Evolutionary conservation across 1,140 invertebrate genomes (phyloP).

Genomic region (Ridgeia piscesae): DNA sequence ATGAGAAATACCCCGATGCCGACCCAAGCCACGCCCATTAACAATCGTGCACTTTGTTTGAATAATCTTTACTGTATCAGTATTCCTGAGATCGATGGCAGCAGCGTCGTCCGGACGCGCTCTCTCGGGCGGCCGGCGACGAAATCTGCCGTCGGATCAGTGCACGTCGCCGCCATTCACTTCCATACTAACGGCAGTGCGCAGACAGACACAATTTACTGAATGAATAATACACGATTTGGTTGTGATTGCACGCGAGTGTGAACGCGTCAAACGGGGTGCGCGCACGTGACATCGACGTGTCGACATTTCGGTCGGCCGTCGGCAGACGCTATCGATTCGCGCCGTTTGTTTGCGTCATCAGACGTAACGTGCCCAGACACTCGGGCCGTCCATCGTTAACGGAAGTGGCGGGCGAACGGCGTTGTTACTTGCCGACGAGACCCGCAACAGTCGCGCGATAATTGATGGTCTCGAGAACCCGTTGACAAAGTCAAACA

Average conservation of each 20-base stretch:
- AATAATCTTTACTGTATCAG: neutral
- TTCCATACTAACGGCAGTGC: neutral
- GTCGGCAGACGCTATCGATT: neutral
- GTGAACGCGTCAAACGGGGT: neutral
- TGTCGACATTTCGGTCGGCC: neutral
- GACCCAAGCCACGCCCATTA: neutral
- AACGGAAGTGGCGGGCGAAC: neutral
- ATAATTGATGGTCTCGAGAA: too few relatives aligned
- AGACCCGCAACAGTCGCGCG: neutral
- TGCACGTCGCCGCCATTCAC: neutral
- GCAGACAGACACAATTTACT: neutral
- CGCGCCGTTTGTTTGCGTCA: neutral
- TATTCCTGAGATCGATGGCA: neutral
- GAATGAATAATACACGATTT: constrained; percentile 6
- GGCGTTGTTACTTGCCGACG: neutral
- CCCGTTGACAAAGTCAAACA: too few relatives aligned
- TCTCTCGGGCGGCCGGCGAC: neutral
- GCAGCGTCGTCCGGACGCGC: neutral
- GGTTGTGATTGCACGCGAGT: neutral
- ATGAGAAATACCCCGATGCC: neutral
- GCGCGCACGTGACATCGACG: neutral
- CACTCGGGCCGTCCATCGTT: neutral
- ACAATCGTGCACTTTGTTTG: neutral
- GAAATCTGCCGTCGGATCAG: neutral
- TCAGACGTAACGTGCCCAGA: neutral